phyloP scores from a whole-genome alignment of 2,888 invertebrate genomes.

The Schrankia costaestrigalis region DNA sequence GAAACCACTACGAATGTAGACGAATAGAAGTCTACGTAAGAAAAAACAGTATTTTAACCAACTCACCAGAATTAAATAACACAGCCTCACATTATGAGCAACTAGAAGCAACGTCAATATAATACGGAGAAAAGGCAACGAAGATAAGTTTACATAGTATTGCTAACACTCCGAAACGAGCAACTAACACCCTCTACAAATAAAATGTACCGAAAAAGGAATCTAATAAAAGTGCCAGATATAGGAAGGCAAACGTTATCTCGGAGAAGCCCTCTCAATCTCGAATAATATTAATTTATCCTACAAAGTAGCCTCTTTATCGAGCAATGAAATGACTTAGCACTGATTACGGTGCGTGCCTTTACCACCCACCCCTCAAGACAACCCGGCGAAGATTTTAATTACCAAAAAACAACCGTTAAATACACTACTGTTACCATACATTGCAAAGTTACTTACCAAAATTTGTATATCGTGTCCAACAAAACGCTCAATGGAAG shows the following conservation, averaged over 20 bases:
- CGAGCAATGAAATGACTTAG: slow-evolving; percentile 56
- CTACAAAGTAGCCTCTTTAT: slow-evolving; percentile 54
- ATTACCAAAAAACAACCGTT: slow-evolving; percentile 8
- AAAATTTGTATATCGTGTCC: fast-evolving
- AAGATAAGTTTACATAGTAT: slow-evolving; percentile 5
- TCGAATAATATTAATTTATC: slow-evolving; percentile 59
- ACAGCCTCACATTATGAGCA: too few species aligned
- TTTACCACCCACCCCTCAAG: slow-evolving; percentile 19
- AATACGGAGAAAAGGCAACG: slow-evolving; percentile 1
- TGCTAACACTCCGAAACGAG: slow-evolving; percentile 5
- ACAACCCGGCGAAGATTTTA: slow-evolving; percentile 13
- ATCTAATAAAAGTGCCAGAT: slow-evolving; percentile 21
- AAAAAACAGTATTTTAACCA: too few species aligned
- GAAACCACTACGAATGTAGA: too few species aligned
- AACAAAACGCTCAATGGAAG: slow-evolving; percentile 8
- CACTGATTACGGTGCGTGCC: slow-evolving; percentile 57
- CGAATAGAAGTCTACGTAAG: too few species aligned
- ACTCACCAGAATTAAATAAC: too few species aligned
- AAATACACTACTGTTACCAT: fast-evolving
- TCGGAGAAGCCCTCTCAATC: slow-evolving; percentile 30
- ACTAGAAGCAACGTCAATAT: too few species aligned
- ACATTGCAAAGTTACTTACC: slow-evolving; percentile 6
- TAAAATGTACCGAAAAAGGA: slow-evolving; percentile 14
- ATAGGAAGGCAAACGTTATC: slow-evolving; percentile 24
- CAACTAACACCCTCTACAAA: slow-evolving; percentile 9